These are phyloP conservation scores for Agrochola litura DNA, from an alignment of 2,888 invertebrate species.

Conservation along the genomic window DNA sequence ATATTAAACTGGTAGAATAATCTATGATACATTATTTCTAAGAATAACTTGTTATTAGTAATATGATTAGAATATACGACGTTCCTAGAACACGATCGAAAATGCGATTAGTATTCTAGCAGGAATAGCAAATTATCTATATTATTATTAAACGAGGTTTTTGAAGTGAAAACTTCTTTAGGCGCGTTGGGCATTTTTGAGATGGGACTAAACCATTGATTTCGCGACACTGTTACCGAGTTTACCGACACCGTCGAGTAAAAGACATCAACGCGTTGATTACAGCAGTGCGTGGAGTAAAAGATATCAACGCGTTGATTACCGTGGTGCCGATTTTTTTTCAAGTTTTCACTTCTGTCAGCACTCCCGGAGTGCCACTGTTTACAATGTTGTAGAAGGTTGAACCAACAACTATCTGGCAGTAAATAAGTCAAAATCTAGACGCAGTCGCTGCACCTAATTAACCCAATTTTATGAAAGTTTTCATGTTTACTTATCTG, in stretches of 20 bases:
- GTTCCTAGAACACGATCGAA: slow-evolving; percentile 41
- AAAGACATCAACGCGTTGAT: too few species aligned
- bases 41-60: slow-evolving; percentile 31
- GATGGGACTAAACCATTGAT: too few species aligned
- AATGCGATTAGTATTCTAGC: slow-evolving; percentile 16
- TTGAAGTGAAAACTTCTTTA: too few species aligned
- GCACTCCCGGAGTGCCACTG: too few species aligned
- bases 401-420: not conserved
- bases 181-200: too few species aligned
- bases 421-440: not conserved
- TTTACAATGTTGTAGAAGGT: not conserved
- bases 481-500: not conserved
- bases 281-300: too few species aligned
- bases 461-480: not conserved
- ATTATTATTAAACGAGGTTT: not conserved
- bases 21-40: slow-evolving; percentile 40
- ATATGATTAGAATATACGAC: slow-evolving; percentile 23
- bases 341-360: too few species aligned
- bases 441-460: too few species aligned
- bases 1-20: slow-evolving; percentile 30
- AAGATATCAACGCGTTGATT: too few species aligned
- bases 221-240: too few species aligned
- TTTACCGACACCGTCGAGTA: too few species aligned
- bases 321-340: too few species aligned
- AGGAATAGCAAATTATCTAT: not conserved